Conservation (phyloP, 2,113 vertebrate species). For the Chaetorhynchus papuensis region DNA sequence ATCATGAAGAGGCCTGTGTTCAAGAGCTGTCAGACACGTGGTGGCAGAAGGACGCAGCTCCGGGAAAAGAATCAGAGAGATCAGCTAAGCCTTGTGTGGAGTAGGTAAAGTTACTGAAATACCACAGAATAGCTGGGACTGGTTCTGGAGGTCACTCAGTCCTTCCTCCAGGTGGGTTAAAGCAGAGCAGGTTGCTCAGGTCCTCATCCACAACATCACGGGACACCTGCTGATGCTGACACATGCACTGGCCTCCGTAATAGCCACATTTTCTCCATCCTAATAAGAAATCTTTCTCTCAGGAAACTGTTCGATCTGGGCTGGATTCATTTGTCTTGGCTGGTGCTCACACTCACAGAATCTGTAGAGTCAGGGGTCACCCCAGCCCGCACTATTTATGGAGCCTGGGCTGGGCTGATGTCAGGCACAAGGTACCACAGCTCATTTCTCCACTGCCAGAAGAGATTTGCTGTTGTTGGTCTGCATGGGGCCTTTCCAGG, state of each 20-base stretch:
- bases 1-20: neutral
- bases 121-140: neutral
- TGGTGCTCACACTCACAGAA: neutral
- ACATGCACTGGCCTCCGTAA: neutral
- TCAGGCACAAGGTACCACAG: neutral
- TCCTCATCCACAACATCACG: neutral
- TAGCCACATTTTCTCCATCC: neutral
- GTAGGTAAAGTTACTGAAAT: neutral
- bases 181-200: neutral
- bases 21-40: neutral
- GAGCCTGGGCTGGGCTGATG: neutral
- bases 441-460: neutral
- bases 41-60: neutral
- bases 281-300: slow-evolving; percentile 22
- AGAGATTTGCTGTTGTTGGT: neutral
- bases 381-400: neutral
- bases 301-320: neutral
- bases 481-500: neutral
- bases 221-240: neutral
- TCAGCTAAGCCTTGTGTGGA: neutral
- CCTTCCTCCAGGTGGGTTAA: neutral
- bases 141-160: neutral
- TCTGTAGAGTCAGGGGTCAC: neutral
- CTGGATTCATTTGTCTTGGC: neutral
- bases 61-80: neutral